These are phyloP conservation scores for Xenopus laevis DNA, from an alignment of 2,113 vertebrate genomes.

Conservation along the genomic window DNA sequence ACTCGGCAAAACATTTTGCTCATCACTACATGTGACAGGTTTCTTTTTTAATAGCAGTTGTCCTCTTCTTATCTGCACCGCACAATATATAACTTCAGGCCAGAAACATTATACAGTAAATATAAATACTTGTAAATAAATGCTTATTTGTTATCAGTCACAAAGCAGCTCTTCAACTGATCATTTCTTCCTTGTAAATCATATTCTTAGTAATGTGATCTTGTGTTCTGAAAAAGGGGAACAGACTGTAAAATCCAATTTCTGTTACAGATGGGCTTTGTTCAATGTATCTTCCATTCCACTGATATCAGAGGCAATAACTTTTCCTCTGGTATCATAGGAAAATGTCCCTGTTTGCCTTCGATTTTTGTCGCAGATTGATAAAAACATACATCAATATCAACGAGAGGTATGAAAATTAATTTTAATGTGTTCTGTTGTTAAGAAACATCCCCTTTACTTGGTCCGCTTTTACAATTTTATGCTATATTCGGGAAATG, in stretches of 20 bases:
- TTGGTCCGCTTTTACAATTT: too few species aligned
- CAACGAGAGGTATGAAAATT: slow-evolving; percentile 20
- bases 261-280: background rate
- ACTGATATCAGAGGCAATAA: slow-evolving; percentile 11
- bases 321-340: slow-evolving; percentile 3
- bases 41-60: too few species aligned
- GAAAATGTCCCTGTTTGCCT: slow-evolving; percentile 13
- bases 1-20: too few species aligned
- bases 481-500: too few species aligned
- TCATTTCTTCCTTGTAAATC: background rate
- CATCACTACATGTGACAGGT: too few species aligned
- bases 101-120: too few species aligned
- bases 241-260: slow-evolving; percentile 12
- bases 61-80: too few species aligned
- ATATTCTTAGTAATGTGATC: background rate
- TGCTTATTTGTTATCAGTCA: too few species aligned
- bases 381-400: slow-evolving; percentile 31
- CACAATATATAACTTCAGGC: too few species aligned
- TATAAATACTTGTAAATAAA: too few species aligned
- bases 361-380: slow-evolving; percentile 14
- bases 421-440: slow-evolving; percentile 12
- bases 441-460: background rate
- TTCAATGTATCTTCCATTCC: slow-evolving; percentile 2
- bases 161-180: too few species aligned
- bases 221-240: background rate